Percentiles rank a stretch among this genome's conserved stretches.
These are phyloP conservation scores for Heliocidaris erythrogramma DNA, from an alignment of 35 echinoderm and acorn worm genomes.

Conservation along the genomic window DNA sequence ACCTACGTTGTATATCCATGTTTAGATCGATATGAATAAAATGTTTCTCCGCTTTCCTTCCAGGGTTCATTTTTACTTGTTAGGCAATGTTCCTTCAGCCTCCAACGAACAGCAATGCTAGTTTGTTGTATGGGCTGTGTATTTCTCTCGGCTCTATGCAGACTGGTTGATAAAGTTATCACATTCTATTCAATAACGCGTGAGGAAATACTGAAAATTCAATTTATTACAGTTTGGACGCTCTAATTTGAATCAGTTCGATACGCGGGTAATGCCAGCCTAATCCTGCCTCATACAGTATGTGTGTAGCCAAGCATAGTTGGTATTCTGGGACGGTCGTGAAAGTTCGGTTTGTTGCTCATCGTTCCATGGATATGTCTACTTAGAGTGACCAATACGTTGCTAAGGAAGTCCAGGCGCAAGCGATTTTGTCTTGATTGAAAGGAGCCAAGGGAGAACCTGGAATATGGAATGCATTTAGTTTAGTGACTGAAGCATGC, in stretches of 20 bases:
- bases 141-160: neutral
- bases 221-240: conserved; percentile 1
- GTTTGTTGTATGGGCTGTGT: neutral
- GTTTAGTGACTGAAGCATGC: neutral
- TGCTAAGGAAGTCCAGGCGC: neutral
- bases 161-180: neutral
- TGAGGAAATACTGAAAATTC: conserved; percentile 7
- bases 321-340: neutral
- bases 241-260: neutral
- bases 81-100: neutral
- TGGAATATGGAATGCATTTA: neutral
- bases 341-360: neutral
- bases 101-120: neutral
- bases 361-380: neutral
- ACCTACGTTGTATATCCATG: neutral
- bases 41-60: neutral
- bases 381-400: neutral
- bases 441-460: neutral
- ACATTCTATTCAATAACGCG: neutral
- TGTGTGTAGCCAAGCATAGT: neutral
- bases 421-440: neutral
- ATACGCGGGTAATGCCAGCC: neutral
- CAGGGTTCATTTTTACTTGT: neutral
- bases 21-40: neutral
- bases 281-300: neutral